Percentiles rank a stretch among this genome's conserved stretches.
These are phyloP conservation scores for Ceratina australensis DNA, from an alignment of 1,140 invertebrate genomes.

Conservation along the genomic window DNA sequence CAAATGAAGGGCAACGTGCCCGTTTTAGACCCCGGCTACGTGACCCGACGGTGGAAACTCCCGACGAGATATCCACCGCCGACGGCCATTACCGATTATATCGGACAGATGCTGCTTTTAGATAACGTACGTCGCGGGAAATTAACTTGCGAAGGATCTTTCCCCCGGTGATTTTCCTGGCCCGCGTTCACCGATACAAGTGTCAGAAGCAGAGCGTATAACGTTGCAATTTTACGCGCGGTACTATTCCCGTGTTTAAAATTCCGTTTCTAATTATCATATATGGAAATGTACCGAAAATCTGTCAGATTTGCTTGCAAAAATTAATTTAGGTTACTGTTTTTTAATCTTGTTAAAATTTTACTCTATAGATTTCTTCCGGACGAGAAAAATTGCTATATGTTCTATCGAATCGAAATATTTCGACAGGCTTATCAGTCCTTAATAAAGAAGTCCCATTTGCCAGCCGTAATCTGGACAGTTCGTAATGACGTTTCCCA, in stretches of 20 bases:
- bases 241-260: neutral
- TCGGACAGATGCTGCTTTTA: constrained; percentile 6
- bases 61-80: neutral
- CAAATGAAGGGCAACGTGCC: constrained; percentile 21
- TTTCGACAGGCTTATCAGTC: constrained; percentile 10
- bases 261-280: neutral
- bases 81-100: constrained; percentile 20
- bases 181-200: neutral
- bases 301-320: neutral
- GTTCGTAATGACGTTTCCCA: no score
- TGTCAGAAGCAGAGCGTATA: constrained; percentile 1
- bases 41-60: constrained; percentile 21
- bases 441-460: neutral
- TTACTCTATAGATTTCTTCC: neutral
- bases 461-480: neutral
- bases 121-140: neutral
- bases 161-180: neutral
- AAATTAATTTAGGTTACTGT: no score
- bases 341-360: neutral
- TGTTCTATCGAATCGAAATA: constrained; percentile 12
- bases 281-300: neutral
- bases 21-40: constrained; percentile 27
- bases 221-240: neutral
- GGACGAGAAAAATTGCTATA: neutral
- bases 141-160: neutral